Evolutionary conservation across 64 coral and sea anemone genomes (phyloP), one percentile per base, ranked within the genome.

Genomic region (Porites australiensis): DNA sequence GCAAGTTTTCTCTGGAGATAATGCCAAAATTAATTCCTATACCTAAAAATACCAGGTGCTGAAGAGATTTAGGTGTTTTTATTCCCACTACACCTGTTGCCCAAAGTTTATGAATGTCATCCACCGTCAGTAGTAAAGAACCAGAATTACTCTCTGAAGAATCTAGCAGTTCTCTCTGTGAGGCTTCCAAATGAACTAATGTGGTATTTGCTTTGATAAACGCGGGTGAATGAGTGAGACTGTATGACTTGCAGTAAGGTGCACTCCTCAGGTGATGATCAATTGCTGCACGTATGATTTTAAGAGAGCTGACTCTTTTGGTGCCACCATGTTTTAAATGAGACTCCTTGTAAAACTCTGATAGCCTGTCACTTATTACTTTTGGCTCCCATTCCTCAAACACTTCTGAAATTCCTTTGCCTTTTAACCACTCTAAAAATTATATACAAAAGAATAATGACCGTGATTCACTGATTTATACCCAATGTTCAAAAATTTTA

Each of bases 1-100:
- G 92, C 43, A 96, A 75, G 48, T 89, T 92, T 22, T 89, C 79
- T 16, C 95, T 54, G 1, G 95, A 87, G 4, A 92, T 96, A 43
- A 96, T 83, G 4, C 95, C 95, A 96, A 96, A 96, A 83, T 94
- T 96, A 77, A 96, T 96, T 58, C 91, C 95, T 37, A 96, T 76
- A 37, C 78, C 79, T 57, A 96, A 58, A 75, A 96, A 94, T 2
- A 94, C 92, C 19, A 93, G 72, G 57, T 92, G 79, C 59, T 94
- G 95, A 5, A 96, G 69, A 54, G 95, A 88, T 70, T 87, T 96
- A 3, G 95, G 95, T 22, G 89, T 93, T 51, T 89, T 74, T 13
- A 93, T 88, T 37, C 95, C 95, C 60, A 96, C 72, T 2, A 96
- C 92, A 21, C 92, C 92, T 11, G 79, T 90, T n/a, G 93, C 75